A percentile compares a stretch with the other conserved stretches of the same genome.
Evolutionary conservation across 1,140 invertebrate genomes (phyloP).

Genomic region (Apolygus lucorum): DNA sequence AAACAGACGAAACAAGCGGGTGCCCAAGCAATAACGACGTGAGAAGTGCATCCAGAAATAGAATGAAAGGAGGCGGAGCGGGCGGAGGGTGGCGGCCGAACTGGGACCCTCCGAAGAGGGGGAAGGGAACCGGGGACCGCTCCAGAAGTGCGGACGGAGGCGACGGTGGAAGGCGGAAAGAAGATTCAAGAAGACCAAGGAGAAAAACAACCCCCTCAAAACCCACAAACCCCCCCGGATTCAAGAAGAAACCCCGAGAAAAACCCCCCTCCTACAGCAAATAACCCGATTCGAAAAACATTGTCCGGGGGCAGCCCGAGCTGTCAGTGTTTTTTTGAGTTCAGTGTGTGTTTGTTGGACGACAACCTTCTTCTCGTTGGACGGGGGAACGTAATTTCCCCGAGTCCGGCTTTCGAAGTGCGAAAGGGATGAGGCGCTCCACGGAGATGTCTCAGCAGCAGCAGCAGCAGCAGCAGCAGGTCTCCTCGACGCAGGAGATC

Average conservation of each 20-base stretch:
- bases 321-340: background rate
- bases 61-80: background rate
- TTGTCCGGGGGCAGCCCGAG: conserved; percentile 10
- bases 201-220: background rate
- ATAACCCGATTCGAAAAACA: background rate
- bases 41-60: background rate
- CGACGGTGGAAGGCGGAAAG: background rate
- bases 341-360: background rate
- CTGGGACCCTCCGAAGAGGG: background rate
- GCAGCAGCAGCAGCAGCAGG: conserved; percentile 1
- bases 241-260: too few relatives aligned
- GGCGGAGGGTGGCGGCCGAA: background rate
- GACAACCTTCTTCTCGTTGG: too few relatives aligned
- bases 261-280: too few relatives aligned
- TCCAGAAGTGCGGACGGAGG: conserved; percentile 5
- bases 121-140: background rate
- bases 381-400: too few relatives aligned
- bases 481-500: conserved; percentile 2
- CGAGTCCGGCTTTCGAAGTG: background rate
- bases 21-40: too few relatives aligned
- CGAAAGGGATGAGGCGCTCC: background rate
- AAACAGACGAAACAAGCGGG: too few relatives aligned
- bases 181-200: background rate
- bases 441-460: conserved; percentile 12
- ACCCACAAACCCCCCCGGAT: too few relatives aligned